Conservation (phyloP, 2,113 vertebrate species). For the Spea bombifrons region DNA sequence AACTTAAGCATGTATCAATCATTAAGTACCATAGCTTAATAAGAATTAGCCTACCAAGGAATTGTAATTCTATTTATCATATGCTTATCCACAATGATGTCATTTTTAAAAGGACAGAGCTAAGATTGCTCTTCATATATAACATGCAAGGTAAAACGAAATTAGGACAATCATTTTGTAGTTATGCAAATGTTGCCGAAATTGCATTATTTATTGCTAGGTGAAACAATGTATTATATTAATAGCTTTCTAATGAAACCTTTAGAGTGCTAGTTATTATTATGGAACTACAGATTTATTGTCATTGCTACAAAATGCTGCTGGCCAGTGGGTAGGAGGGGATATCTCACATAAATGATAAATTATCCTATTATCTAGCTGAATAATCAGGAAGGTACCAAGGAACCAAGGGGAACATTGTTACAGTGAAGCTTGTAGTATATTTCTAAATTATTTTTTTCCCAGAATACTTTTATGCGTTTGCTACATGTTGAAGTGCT, state of each 20-base stretch:
- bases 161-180: background rate
- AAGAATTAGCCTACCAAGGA: too few species aligned
- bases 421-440: background rate
- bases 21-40: too few species aligned
- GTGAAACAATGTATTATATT: background rate
- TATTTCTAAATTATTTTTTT: background rate
- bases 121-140: too few species aligned
- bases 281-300: background rate
- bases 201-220: background rate
- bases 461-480: background rate
- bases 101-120: too few species aligned
- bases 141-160: background rate
- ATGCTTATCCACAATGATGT: too few species aligned
- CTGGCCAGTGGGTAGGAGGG: background rate
- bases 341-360: background rate
- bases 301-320: background rate
- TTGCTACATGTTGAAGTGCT: background rate
- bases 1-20: too few species aligned
- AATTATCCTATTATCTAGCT: slow-evolving; percentile 1
- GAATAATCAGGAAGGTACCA: background rate
- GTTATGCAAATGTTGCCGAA: background rate
- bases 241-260: background rate
- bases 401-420: background rate
- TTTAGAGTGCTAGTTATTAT: background rate
- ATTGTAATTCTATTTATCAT: too few species aligned